Evolutionary conservation across 2,888 invertebrate species (phyloP).

Genomic region (Athetis lepigone): DNA sequence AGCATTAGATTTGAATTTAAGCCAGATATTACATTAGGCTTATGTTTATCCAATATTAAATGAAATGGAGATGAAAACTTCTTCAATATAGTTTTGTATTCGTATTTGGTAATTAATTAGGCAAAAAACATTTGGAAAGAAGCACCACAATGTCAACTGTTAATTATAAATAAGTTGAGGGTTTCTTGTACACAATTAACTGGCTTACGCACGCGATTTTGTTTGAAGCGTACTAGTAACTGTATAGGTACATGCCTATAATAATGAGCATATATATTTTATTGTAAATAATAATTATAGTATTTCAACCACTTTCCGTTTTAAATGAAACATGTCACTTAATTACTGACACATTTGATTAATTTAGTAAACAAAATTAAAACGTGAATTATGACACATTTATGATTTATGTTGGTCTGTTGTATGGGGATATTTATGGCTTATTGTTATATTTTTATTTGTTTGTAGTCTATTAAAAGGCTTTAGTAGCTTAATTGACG

Average conservation of each 20-base stretch:
- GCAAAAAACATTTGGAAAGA: not conserved
- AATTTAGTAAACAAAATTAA: constrained; percentile 21
- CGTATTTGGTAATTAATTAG: too few species aligned
- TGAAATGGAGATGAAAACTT: not conserved
- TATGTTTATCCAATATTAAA: not conserved
- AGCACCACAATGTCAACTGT: not conserved
- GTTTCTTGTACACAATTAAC: constrained; percentile 1
- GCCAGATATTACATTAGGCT: not conserved
- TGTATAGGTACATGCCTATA: too few species aligned
- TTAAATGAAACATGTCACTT: too few species aligned
- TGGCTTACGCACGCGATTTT: too few species aligned
- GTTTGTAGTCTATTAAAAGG: not conserved
- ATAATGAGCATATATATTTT: too few species aligned
- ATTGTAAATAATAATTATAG: not conserved
- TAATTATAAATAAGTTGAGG: constrained; percentile 5
- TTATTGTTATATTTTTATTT: not conserved
- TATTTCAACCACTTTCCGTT: not conserved
- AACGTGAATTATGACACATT: constrained; percentile 10
- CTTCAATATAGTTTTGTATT: not conserved
- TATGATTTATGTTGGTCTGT: constrained; percentile 6
- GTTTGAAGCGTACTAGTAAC: too few species aligned
- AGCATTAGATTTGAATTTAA: constrained; percentile 5
- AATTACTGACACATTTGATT: not conserved
- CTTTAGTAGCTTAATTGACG: too few species aligned
- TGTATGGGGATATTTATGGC: not conserved